These are phyloP conservation scores for Lates calcarifer DNA, from an alignment of 2,113 vertebrate genomes.

Conservation along the genomic window DNA sequence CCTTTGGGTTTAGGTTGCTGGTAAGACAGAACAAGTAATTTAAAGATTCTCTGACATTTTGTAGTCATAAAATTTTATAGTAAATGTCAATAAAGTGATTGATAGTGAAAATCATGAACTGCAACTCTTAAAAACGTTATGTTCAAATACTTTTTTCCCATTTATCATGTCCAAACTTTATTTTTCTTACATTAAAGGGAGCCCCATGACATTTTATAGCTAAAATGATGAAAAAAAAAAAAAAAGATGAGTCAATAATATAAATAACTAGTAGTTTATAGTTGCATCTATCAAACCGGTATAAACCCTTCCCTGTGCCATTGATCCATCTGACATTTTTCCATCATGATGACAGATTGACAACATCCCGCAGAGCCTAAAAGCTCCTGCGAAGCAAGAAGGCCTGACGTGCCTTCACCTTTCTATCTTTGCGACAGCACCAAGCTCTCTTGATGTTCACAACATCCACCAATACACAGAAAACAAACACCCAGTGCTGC, in stretches of 20 bases:
- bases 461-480: constrained; percentile 39
- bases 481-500: constrained; percentile 35
- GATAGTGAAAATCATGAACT: neutral
- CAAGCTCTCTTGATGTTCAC: constrained; percentile 49
- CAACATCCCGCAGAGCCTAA: constrained; percentile 45
- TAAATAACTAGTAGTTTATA: neutral
- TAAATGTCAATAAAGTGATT: too few relatives aligned
- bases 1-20: neutral
- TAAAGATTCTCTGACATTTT: neutral
- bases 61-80: neutral
- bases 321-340: constrained; percentile 15
- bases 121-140: neutral
- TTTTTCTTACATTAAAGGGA: too few relatives aligned
- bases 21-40: neutral
- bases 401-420: constrained; percentile 45
- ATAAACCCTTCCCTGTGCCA: neutral
- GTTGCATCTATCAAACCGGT: neutral
- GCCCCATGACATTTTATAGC: neutral
- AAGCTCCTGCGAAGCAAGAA: constrained; percentile 57
- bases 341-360: constrained; percentile 48
- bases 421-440: constrained; percentile 31
- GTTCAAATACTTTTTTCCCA: neutral
- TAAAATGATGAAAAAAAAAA: neutral
- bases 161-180: neutral
- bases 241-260: neutral